These are phyloP conservation scores for Channa maculata DNA, from an alignment of 2,113 vertebrate species.

Conservation along the genomic window DNA sequence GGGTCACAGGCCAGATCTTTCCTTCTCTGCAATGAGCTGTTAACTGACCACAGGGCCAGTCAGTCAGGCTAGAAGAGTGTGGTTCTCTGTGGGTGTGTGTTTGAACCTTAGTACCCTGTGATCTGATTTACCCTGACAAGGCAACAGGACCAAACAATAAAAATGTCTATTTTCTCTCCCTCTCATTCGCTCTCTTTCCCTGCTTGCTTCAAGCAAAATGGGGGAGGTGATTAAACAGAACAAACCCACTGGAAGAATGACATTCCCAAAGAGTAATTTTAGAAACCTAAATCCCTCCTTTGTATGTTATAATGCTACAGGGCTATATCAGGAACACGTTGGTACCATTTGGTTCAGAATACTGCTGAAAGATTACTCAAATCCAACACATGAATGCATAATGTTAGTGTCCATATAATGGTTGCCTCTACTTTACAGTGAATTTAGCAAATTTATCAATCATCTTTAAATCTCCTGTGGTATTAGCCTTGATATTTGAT, in stretches of 20 bases:
- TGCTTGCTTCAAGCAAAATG: conserved; percentile 35
- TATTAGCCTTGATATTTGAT: not conserved
- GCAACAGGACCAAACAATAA: conserved; percentile 66
- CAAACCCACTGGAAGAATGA: conserved; percentile 39
- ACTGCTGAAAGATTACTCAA: not conserved
- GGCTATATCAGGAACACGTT: not conserved
- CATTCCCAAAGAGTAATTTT: conserved; percentile 33
- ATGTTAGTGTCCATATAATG: not conserved
- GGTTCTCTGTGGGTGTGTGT: conserved; percentile 34
- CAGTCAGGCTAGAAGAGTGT: conserved; percentile 46
- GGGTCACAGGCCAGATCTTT: conserved; percentile 63
- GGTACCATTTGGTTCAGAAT: not conserved
- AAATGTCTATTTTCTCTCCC: conserved; percentile 64
- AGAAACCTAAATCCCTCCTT: conserved; percentile 18
- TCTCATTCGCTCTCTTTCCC: conserved; percentile 31
- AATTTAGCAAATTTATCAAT: not conserved
- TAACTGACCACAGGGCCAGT: conserved; percentile 65
- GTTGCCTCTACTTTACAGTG: not conserved
- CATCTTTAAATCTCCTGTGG: not conserved
- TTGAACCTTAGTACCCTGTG: conserved; percentile 43
- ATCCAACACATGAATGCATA: not conserved
- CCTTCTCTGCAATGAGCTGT: conserved; percentile 64
- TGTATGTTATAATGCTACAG: conserved; percentile 7
- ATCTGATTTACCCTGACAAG: conserved; percentile 73
- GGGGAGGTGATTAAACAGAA: conserved; percentile 49